Conservation (phyloP, 2,113 vertebrate genomes). For the Caloenas nicobarica region DNA sequence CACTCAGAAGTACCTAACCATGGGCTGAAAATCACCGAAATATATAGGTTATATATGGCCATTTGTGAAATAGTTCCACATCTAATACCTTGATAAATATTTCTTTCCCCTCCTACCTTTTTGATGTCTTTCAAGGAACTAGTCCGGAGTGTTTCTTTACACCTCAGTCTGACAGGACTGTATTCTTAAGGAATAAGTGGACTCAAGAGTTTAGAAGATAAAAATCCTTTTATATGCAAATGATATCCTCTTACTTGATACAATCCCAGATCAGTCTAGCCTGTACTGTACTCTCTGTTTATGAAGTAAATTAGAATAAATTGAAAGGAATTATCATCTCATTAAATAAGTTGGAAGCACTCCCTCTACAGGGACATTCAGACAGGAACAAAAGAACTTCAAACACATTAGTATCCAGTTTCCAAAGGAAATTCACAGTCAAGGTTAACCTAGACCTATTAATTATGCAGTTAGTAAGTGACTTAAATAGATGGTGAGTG, state of each 20-base stretch:
- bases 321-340: background rate
- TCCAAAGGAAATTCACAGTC: background rate
- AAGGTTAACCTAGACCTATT: conserved; percentile 8
- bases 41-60: background rate
- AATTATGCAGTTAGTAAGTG: background rate
- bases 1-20: background rate
- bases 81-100: background rate
- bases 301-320: conserved; percentile 25
- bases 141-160: background rate
- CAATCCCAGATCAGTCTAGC: background rate
- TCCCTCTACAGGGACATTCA: background rate
- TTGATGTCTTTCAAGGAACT: background rate
- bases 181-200: background rate
- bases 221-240: background rate
- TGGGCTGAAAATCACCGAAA: background rate
- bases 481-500: conserved; percentile 10
- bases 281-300: background rate
- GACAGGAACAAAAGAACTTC: background rate
- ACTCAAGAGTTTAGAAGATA: background rate
- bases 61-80: background rate
- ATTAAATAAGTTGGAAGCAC: background rate
- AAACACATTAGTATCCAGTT: background rate
- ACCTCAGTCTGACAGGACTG: background rate
- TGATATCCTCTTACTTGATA: background rate
- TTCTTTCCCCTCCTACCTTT: background rate